These are phyloP conservation scores for Leptosomus discolor DNA, from an alignment of 2,113 vertebrate genomes.

Conservation along the genomic window DNA sequence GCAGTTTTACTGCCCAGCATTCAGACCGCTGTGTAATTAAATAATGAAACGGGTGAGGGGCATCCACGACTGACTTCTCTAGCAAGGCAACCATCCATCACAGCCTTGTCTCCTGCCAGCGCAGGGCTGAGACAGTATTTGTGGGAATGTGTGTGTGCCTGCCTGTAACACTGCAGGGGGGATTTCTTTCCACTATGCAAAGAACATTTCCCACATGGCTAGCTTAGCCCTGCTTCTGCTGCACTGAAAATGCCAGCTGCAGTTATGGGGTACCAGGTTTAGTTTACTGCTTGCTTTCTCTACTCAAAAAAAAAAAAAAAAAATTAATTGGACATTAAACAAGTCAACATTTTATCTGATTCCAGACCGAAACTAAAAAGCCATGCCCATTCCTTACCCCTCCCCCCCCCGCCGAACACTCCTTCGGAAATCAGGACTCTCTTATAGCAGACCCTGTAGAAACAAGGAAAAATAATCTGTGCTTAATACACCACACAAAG, in stretches of 20 bases:
- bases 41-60: conserved; percentile 37
- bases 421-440: neutral
- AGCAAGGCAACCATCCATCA: conserved; percentile 52
- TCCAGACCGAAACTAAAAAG: neutral
- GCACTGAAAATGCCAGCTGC: neutral
- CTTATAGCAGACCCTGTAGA: neutral
- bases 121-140: neutral
- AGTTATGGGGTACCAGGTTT: neutral
- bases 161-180: neutral
- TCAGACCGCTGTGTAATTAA: conserved; percentile 52
- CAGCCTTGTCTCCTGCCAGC: neutral
- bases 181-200: neutral
- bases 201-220: neutral
- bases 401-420: accelerated
- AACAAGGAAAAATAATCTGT: neutral
- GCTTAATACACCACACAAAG: neutral
- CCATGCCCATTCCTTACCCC: neutral
- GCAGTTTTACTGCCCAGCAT: conserved; percentile 59
- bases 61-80: neutral
- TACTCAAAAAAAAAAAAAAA: too few relatives aligned
- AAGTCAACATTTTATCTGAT: neutral
- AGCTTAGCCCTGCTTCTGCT: neutral
- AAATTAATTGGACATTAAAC: neutral
- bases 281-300: neutral
- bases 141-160: neutral